Percentiles rank a stretch among this genome's conserved stretches.
phyloP scores from a whole-genome alignment of 1,140 invertebrate genomes.

The Melanaphis sacchari region DNA sequence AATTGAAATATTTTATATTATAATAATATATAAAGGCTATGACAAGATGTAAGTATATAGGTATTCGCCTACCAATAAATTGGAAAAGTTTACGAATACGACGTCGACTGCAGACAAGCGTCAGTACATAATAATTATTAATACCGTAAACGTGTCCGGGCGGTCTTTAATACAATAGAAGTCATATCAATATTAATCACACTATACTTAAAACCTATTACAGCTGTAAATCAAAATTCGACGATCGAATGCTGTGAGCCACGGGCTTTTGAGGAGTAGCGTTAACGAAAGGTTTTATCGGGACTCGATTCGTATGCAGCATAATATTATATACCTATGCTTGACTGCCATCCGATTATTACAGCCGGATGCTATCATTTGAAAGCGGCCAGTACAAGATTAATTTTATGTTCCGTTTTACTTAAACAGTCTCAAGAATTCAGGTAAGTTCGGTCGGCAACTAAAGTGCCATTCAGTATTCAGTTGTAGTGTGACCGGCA shows the following conservation, averaged over 20 bases:
- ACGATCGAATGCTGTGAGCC: background rate
- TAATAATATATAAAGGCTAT: background rate
- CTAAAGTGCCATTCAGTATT: background rate
- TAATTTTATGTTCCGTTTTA: too few relatives aligned
- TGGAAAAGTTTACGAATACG: background rate
- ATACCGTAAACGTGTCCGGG: background rate
- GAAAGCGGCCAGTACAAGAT: too few relatives aligned
- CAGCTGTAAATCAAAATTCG: background rate
- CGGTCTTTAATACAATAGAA: background rate
- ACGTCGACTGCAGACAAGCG: background rate
- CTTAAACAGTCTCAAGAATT: too few relatives aligned
- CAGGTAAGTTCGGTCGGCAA: background rate
- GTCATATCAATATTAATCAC: background rate
- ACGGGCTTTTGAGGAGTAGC: background rate
- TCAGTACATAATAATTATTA: background rate
- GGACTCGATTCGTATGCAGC: too few relatives aligned
- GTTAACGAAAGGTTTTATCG: too few relatives aligned
- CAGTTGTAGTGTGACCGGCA: too few relatives aligned
- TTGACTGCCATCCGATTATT: too few relatives aligned
- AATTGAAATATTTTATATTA: background rate
- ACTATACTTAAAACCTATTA: background rate
- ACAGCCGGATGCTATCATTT: too few relatives aligned
- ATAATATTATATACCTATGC: too few relatives aligned
- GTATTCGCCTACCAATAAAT: background rate
- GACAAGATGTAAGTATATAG: background rate